Conservation (phyloP, 2,113 vertebrate genomes). For the Perca fluviatilis region DNA sequence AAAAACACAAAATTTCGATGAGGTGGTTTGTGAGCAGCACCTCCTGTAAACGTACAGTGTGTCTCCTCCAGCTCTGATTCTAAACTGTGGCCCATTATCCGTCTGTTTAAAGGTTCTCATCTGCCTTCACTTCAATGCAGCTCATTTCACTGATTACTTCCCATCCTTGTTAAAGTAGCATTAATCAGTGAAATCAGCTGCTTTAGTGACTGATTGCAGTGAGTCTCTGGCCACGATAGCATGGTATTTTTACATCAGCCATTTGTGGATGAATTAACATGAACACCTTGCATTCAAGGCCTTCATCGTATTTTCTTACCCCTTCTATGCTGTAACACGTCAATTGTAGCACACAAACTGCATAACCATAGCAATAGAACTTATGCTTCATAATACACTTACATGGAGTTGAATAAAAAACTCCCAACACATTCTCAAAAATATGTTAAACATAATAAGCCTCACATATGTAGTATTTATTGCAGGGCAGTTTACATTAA, state of each 20-base stretch:
- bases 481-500: not conserved
- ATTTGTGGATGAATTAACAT: not conserved
- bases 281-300: not conserved
- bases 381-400: not conserved
- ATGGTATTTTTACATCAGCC: slow-evolving; percentile 9
- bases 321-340: not conserved
- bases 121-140: slow-evolving; percentile 1
- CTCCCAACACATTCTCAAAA: not conserved
- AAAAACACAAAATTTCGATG: not conserved
- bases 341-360: not conserved
- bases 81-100: not conserved
- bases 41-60: too few relatives aligned
- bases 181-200: slow-evolving; percentile 45
- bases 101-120: not conserved
- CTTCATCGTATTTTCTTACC: not conserved
- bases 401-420: not conserved
- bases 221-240: not conserved
- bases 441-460: not conserved
- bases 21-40: not conserved
- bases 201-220: slow-evolving; percentile 28
- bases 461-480: not conserved
- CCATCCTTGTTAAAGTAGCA: slow-evolving; percentile 17
- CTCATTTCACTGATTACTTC: slow-evolving; percentile 40
- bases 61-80: not conserved
- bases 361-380: not conserved